Percentiles rank a stretch among this genome's conserved stretches.
Evolutionary conservation across 2,888 invertebrate species (phyloP).

Genomic region (Catocala sponsa): DNA sequence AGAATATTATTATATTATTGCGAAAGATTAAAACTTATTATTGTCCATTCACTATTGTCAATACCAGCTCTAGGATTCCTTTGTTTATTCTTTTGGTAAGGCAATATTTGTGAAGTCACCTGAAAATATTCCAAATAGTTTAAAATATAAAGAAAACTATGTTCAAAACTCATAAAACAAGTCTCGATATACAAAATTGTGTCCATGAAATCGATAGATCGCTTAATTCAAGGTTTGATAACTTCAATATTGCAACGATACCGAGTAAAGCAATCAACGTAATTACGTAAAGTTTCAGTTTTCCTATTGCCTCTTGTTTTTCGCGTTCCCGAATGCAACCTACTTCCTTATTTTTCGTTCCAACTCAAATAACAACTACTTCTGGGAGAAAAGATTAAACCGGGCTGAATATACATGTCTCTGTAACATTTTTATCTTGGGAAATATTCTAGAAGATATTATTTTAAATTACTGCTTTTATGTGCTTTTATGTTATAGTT

Average conservation of each 20-base stretch:
- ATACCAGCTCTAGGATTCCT: too few relatives aligned
- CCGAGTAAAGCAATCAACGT: slow-evolving; percentile 7
- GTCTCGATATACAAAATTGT: too few relatives aligned
- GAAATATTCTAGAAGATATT: slow-evolving; percentile 8
- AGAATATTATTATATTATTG: too few relatives aligned
- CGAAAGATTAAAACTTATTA: too few relatives aligned
- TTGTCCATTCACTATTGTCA: too few relatives aligned
- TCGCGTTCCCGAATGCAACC: slow-evolving; percentile 11
- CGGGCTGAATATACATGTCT: slow-evolving; percentile 9
- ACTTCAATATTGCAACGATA: slow-evolving; percentile 1
- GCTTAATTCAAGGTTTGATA: neutral
- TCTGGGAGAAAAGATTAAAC: slow-evolving; percentile 23
- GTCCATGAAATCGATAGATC: neutral
- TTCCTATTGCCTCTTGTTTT: slow-evolving; percentile 33
- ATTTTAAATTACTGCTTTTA: slow-evolving; percentile 4
- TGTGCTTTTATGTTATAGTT: too few relatives aligned
- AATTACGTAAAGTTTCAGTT: slow-evolving; percentile 23
- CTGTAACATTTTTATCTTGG: slow-evolving; percentile 1
- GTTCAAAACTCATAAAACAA: too few relatives aligned
- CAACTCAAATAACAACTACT: slow-evolving; percentile 29
- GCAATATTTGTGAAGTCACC: too few relatives aligned
- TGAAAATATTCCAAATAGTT: too few relatives aligned
- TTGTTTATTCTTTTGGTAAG: too few relatives aligned
- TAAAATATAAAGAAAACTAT: too few relatives aligned
- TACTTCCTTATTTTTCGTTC: slow-evolving; percentile 24